Evolutionary conservation across 2,888 invertebrate genomes (phyloP).

Genomic region (Ceramica pisi): DNA sequence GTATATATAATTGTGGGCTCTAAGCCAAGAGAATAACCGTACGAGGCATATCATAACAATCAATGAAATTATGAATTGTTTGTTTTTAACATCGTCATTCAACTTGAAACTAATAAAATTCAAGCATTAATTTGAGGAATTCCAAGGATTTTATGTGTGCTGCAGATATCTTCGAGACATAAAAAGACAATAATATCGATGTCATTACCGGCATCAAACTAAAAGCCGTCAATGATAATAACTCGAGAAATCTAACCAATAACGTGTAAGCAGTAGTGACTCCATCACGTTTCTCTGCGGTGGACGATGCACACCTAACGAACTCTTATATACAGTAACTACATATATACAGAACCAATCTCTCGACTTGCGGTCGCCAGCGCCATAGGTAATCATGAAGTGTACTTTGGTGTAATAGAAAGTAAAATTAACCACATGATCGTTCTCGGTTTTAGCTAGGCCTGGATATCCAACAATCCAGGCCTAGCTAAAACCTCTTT

Average conservation of each 20-base stretch:
- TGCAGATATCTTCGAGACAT: not conserved
- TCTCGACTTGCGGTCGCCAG: conserved; percentile 65
- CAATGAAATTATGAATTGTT: conserved; percentile 18
- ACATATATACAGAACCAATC: conserved; percentile 58
- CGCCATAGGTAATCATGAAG: conserved; percentile 64
- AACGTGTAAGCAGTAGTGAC: conserved; percentile 28
- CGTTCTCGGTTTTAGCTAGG: conserved; percentile 47
- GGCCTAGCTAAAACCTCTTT: too few relatives aligned
- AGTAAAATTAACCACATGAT: conserved; percentile 70
- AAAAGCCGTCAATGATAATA: not conserved
- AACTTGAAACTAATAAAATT: not conserved
- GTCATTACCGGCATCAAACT: not conserved
- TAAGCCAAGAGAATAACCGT: conserved; percentile 25
- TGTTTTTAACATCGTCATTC: not conserved
- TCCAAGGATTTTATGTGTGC: not conserved
- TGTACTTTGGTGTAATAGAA: conserved; percentile 69
- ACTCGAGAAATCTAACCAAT: conserved; percentile 39
- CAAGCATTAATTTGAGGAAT: not conserved
- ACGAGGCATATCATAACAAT: conserved; percentile 10
- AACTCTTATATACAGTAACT: conserved; percentile 7
- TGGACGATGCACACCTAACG: conserved; percentile 49
- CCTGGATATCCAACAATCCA: too few relatives aligned
- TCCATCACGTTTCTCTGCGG: conserved; percentile 71
- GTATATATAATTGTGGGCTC: conserved; percentile 41
- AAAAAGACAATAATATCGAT: not conserved